Base-by-base conservation (phyloP, 2,888 invertebrate species). In the Agonopterix alstromeriana region DNA sequence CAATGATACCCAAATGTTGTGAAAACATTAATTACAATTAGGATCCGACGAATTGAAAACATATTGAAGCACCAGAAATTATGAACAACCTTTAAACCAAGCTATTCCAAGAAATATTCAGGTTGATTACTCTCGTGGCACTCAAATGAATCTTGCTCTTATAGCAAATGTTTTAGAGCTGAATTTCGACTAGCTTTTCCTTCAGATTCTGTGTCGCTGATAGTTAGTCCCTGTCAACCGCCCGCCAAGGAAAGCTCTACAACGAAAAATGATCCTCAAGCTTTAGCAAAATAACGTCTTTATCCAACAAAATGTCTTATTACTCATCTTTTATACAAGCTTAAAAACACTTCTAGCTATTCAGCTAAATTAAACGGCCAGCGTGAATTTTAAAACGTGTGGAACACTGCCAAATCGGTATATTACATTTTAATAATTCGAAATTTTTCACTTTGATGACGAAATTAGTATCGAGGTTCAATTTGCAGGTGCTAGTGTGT, bases 231-330 rank as follows among this genome's bases (percentile, higher is more conserved):
- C 72, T 74, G 78, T 78, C 73, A 74, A 65, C 66, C 55, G 61
- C 57, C 61, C 66, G 61, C 60, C 63, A 65, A 64, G 41, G 42
- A 42, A 35, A 14, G 43, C 49, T 54, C 48, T 54, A 51, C 58
- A 59, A 66, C 67, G 73, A 77, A 80, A 80, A 80, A 78, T 76
- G 63, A 73, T 75, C 70, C 65, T 59, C 49, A 62, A 58, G 56
- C 63, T 12, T 12, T 65, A 57, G 55, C 53, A 57, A 59, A 67
- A 69, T 65, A 72, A 72, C 58, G 69, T 73, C 73, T 76, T 77
- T 75, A 80, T 78, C 65, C 65, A 60, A 61, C 59, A 58, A 67
- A 67, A 63, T 61, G 61, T 61, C 58, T 63, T 70, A 70, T 74
- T 73, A 68, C 66, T 72, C 71, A 75, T 70, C 57, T 65, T 59